Conservation (phyloP, 2,888 invertebrate species). For the Schrankia costaestrigalis region DNA sequence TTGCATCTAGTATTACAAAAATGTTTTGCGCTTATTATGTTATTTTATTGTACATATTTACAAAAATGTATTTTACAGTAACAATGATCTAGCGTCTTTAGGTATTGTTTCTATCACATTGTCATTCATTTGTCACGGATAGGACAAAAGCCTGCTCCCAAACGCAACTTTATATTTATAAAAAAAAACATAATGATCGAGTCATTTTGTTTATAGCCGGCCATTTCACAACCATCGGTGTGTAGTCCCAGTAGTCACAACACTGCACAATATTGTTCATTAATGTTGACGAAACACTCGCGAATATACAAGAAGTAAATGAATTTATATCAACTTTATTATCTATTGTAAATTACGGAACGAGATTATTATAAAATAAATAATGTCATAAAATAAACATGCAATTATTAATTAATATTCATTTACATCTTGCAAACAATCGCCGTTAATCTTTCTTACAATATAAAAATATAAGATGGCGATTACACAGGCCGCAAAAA, state of each 20-base stretch:
- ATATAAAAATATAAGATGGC: conserved; percentile 36
- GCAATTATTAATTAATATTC: conserved; percentile 25
- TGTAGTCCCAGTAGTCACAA: conserved; percentile 44
- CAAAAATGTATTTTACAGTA: conserved; percentile 76
- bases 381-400: conserved; percentile 6
- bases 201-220: conserved; percentile 35
- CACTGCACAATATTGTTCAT: conserved; percentile 21
- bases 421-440: conserved; percentile 34
- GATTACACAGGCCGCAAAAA: conserved; percentile 40
- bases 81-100: conserved; percentile 80
- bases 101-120: conserved; percentile 79
- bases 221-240: conserved; percentile 59
- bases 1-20: conserved; percentile 76
- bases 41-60: conserved; percentile 79
- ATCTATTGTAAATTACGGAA: conserved; percentile 18
- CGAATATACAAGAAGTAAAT: conserved; percentile 29
- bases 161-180: conserved; percentile 34
- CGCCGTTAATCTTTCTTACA: conserved; percentile 26
- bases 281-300: conserved; percentile 29
- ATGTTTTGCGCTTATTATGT: conserved; percentile 69
- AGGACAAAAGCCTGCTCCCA: conserved; percentile 20
- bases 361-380: conserved; percentile 22
- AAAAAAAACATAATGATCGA: conserved; percentile 31
- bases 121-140: conserved; percentile 42
- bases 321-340: conserved; percentile 24